These are phyloP conservation scores for Rugalucina vietnamica DNA, from an alignment of 2,888 invertebrate genomes.

Conservation along the genomic window DNA sequence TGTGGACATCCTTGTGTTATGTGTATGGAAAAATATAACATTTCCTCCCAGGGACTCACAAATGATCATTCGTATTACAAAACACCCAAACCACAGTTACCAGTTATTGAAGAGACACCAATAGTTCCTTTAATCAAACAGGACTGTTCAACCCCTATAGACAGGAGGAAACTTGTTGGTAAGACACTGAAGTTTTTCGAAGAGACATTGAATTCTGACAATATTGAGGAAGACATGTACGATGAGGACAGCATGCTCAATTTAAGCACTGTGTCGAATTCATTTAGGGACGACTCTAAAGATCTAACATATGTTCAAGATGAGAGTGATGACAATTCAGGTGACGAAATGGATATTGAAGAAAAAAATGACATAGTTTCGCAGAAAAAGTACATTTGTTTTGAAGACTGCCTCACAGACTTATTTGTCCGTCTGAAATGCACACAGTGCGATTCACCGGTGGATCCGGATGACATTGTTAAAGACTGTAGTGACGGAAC, in stretches of 20 bases:
- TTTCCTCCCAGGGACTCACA: too few relatives aligned
- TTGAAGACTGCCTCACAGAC: not conserved
- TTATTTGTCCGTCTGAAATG: not conserved
- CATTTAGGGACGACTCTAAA: not conserved
- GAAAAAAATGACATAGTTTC: not conserved
- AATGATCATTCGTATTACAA: too few relatives aligned
- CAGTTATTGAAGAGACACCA: too few relatives aligned
- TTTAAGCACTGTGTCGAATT: not conserved
- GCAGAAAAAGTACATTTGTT: not conserved
- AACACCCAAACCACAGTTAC: too few relatives aligned
- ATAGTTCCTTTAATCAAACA: too few relatives aligned
- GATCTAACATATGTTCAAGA: not conserved
- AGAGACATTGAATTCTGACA: too few relatives aligned
- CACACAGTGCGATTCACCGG: not conserved
- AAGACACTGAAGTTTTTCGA: too few relatives aligned
- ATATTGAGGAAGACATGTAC: too few relatives aligned
- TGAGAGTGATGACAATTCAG: not conserved
- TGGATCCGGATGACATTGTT: not conserved
- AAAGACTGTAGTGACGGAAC: not conserved
- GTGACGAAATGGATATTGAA: not conserved
- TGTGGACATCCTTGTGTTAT: too few relatives aligned
- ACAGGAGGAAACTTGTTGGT: too few relatives aligned
- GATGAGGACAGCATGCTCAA: not conserved
- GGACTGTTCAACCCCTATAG: too few relatives aligned
- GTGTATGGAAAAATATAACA: too few relatives aligned